Conservation (phyloP, 2,113 vertebrate species). For the Sporophila hypoxantha region DNA sequence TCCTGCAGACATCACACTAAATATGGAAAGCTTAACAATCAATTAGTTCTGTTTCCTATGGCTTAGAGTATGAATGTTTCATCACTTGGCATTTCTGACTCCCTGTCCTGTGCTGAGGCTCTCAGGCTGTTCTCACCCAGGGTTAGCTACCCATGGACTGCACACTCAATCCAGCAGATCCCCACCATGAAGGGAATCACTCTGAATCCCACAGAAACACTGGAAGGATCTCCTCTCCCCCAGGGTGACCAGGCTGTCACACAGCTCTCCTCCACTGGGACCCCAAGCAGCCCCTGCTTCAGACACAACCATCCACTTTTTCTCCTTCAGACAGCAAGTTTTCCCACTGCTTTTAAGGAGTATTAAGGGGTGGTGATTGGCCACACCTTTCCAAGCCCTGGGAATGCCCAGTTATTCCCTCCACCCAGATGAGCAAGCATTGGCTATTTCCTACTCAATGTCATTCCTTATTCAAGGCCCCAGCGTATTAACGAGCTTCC, state of each 20-base stretch:
- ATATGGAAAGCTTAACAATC: slow-evolving; percentile 3
- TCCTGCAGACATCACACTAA: slow-evolving; percentile 7
- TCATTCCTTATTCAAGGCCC: neutral
- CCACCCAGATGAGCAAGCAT: neutral
- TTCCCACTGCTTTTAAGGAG: neutral
- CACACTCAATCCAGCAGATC: neutral
- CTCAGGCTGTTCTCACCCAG: neutral
- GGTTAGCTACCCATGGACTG: neutral
- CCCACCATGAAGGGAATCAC: fast-evolving
- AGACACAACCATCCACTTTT: neutral
- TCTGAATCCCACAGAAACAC: neutral
- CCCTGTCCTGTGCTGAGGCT: neutral
- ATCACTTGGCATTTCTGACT: neutral
- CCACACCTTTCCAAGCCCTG: neutral
- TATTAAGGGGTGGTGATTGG: fast-evolving
- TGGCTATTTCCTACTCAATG: neutral
- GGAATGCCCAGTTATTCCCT: neutral
- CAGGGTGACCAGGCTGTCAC: neutral
- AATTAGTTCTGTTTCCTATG: slow-evolving; percentile 9
- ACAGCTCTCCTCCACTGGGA: fast-evolving
- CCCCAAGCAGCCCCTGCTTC: neutral
- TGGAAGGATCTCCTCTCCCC: neutral
- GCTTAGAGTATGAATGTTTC: neutral
- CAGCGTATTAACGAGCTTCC: neutral
- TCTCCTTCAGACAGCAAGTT: neutral